Percentiles rank a stretch among this genome's conserved stretches.
These are phyloP conservation scores for Lepidurus arcticus DNA, from an alignment of 1,140 invertebrate genomes.

Conservation along the genomic window DNA sequence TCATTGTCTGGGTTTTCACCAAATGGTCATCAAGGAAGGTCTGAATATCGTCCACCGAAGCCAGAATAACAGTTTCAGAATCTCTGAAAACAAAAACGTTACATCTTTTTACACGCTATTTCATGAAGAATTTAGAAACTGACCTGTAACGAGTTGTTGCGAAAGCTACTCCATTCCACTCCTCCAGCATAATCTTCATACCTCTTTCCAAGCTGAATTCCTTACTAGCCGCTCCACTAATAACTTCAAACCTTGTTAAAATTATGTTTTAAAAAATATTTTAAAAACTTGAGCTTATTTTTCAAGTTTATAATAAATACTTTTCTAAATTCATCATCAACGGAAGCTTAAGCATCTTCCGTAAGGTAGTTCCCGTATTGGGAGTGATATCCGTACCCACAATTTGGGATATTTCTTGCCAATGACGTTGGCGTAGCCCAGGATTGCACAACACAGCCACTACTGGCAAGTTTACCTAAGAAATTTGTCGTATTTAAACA, in stretches of 20 bases:
- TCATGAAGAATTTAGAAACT: conserved; percentile 22
- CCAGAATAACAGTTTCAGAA: conserved; percentile 68
- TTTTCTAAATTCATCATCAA: conserved; percentile 67
- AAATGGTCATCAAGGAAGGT: conserved; percentile 81
- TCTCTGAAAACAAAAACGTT: conserved; percentile 50
- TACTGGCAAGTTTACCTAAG: conserved; percentile 66
- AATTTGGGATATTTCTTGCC: conserved; percentile 81
- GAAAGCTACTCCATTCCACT: conserved; percentile 75
- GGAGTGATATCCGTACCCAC: conserved; percentile 78
- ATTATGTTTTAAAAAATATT: background rate
- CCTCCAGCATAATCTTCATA: conserved; percentile 72
- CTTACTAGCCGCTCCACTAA: conserved; percentile 83
- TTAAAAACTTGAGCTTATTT: background rate
- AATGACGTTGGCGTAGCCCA: conserved; percentile 76
- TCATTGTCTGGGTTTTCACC: conserved; percentile 79
- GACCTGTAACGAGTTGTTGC: conserved; percentile 61
- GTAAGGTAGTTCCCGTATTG: conserved; percentile 72
- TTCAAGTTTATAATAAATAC: conserved; percentile 44
- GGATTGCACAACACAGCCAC: conserved; percentile 81
- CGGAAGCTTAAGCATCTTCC: conserved; percentile 71
- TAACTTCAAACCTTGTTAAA: conserved; percentile 58
- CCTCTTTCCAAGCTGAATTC: conserved; percentile 73
- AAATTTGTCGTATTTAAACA: conserved; percentile 39
- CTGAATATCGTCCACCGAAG: conserved; percentile 77
- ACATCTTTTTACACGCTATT: conserved; percentile 1